Base-by-base conservation (phyloP, 2,113 vertebrate genomes). In the Australoheros scitulus region DNA sequence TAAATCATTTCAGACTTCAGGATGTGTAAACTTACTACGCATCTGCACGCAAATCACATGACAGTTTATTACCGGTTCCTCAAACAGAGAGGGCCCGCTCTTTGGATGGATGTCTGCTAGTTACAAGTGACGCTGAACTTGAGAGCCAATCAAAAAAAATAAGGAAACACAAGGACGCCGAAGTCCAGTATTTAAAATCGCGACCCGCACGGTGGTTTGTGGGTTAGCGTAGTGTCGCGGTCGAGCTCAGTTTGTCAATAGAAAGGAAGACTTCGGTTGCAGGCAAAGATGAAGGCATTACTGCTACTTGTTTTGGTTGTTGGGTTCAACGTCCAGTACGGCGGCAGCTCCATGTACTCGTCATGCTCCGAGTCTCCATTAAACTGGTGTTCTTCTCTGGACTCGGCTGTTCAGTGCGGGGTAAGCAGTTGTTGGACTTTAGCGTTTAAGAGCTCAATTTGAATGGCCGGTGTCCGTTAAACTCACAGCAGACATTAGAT, bases 351-450 rank as follows among this genome's bases (percentile, higher is more conserved):
- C 6, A 1, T 47, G 68, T 11, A 29, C 0, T 59, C 87, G 0
- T 13, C 76, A 1, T 97, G 97, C 61, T 26, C 77, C 3, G 18
- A 68, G 32, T 92, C 96, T 1, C 93, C 95, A 0, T 91, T 90
- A 0, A 82, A 89, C 24, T 97, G 96, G 96, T 97, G 97, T 87
- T 92, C 93, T 3, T 95, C 96, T 0, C 1, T 56, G 79, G 93
- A 96, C 22, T 18, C 88, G 32, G 94, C 97, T 1, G 7, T 11
- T 18, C 88, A 92, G 22, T 97, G 96, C 82, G 94, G 97, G 96
- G 97, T 97, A 91, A 93, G 95, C 55, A n/a, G 11, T 75, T 76
- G 24, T 20, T 24, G n/a, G 1, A 13, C 1, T 10, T 13, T 57
- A 17, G 15, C 17, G n/a, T 14, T 13, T 22, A 24, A 7, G 5